These are phyloP conservation scores for Hoplodrina ambigua DNA, from an alignment of 2,888 invertebrate genomes.

Conservation along the genomic window DNA sequence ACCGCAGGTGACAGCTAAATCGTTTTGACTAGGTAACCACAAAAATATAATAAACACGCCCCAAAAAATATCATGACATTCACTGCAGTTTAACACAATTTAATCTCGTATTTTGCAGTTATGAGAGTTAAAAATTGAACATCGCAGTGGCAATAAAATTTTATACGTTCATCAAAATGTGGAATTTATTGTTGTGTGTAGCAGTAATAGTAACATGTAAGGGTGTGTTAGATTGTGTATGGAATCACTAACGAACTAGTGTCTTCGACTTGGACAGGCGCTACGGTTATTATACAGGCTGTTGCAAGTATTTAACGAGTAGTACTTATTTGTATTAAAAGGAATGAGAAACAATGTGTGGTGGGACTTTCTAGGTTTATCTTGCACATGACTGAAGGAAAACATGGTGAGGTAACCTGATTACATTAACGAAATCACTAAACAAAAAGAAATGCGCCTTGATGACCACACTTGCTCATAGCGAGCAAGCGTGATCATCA, in stretches of 20 bases:
- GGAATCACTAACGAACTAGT: conserved; percentile 55
- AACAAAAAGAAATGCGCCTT: too few relatives aligned
- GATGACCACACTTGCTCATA: too few relatives aligned
- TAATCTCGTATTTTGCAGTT: conserved; percentile 29
- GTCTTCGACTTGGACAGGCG: conserved; percentile 50
- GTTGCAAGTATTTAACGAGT: conserved; percentile 2
- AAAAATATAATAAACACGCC: conserved; percentile 10
- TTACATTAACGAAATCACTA: too few relatives aligned
- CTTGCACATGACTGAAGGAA: too few relatives aligned
- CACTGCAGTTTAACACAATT: conserved; percentile 23
- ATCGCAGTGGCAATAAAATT: conserved; percentile 32
- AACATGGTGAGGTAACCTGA: too few relatives aligned
- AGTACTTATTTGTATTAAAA: too few relatives aligned
- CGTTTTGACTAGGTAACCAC: too few relatives aligned
- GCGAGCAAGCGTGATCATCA: too few relatives aligned
- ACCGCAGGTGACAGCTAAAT: background rate
- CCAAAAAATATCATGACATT: conserved; percentile 9
- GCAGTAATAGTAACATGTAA: background rate
- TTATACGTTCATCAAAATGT: conserved; percentile 33
- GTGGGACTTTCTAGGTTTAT: background rate
- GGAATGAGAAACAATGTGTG: too few relatives aligned
- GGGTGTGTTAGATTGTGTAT: conserved; percentile 19
- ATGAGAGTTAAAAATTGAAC: conserved; percentile 30
- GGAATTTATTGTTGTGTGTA: conserved; percentile 28
- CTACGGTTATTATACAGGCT: conserved; percentile 29